Evolutionary conservation across 2,888 invertebrate species (phyloP), one percentile per base, ranked within the genome.

Genomic region (Xanthostigma xanthostigma): DNA sequence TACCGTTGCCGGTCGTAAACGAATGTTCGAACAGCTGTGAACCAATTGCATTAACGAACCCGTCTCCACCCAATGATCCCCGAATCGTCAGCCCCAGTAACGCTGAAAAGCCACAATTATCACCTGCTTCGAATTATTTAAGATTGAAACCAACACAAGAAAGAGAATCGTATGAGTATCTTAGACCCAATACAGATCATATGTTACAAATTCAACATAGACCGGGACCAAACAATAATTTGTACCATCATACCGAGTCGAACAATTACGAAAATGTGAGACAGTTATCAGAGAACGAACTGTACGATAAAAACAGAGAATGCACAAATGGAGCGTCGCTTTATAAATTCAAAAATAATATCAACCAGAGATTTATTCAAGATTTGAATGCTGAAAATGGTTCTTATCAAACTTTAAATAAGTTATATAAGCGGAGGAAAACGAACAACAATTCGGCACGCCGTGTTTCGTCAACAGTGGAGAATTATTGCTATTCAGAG

Each of bases 311-410:
- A 14, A 37, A 13, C 13, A 36, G 48, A 17, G 48, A n/a, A 49
- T 48, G 14, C 51, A 56, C 46, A 57, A 49, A 53, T 39, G 60
- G 56, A 47, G 65, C 65, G 9, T 59, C 66, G n/a, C 78, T 78
- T 2, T 94, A 93, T 71, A 94, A 94, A 70, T 94, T 92, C 71
- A 95, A 95, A 70, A 93, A 88, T 59, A 88, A 85, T 62, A 94
- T 95, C 55, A 91, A 93, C 61, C 82, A 92, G 63, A 73, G 94
- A 50, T 94, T 94, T 53, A 65, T 59, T 39, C 66, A 67, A 49
- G 67, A 67, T 53, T 54, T 64, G 56, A 71, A 70, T 43, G 71
- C 62, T 2, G 64, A 62, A 41, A 51, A 55, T 2, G 59, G 60
- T 36, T 48, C 48, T n/a, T 36, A 38, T 9, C 41, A 42, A 13